Evolutionary conservation across 2,113 vertebrate genomes (phyloP).

Genomic region (Myiozetetes cayanensis): DNA sequence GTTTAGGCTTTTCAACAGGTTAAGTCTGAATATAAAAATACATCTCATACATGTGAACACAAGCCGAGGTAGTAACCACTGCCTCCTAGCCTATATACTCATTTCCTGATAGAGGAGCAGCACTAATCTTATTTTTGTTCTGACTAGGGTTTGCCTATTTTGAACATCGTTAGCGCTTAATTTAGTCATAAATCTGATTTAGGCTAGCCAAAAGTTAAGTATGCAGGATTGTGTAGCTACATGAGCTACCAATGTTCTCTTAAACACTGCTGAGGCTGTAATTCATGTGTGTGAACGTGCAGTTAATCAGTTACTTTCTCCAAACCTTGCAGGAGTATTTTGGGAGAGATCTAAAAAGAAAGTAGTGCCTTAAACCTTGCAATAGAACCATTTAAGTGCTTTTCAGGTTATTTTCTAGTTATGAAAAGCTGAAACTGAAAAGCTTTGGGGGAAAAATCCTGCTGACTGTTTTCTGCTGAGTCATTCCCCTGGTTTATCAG

Average conservation of each 20-base stretch:
- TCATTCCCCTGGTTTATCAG: conserved; percentile 47
- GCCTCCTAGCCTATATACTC: background rate
- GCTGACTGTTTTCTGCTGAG: conserved; percentile 50
- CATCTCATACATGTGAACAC: background rate
- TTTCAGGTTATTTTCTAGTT: conserved; percentile 8
- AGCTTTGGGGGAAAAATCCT: conserved; percentile 4
- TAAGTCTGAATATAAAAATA: background rate
- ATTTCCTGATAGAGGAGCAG: background rate
- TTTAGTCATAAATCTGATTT: background rate
- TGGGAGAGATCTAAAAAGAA: background rate
- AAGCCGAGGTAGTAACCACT: background rate
- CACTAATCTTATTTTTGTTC: background rate
- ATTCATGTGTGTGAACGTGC: background rate
- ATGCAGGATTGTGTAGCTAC: background rate
- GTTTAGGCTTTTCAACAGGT: background rate
- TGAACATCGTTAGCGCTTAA: background rate
- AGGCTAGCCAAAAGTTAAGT: background rate
- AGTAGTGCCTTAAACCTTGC: background rate
- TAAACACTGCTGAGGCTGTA: background rate
- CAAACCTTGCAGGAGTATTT: background rate
- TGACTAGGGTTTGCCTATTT: background rate
- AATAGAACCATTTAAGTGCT: background rate
- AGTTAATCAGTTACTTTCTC: background rate
- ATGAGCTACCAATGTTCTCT: background rate
- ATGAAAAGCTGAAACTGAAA: background rate